Evolutionary conservation across 2,797 vertebrate species (phyloP).

Genomic region (Trichosurus vulpecula): DNA sequence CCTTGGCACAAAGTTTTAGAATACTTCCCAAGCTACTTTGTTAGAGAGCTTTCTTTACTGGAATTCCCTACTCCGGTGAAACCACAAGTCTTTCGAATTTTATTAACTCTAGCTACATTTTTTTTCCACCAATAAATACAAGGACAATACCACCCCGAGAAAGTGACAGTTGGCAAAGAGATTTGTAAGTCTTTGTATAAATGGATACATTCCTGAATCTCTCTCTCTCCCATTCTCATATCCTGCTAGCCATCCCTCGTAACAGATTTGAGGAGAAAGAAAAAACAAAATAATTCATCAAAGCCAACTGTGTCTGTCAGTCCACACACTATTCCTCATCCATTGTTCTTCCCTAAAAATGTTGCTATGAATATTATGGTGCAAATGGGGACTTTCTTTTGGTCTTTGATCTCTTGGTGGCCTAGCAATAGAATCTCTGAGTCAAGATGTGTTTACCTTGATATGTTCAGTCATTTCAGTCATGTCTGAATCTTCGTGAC

Average conservation of each 20-base stretch:
- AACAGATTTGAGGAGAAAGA: not conserved
- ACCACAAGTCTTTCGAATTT: not conserved
- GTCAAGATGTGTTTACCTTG: not conserved
- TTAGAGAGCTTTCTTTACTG: not conserved
- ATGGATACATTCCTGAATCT: not conserved
- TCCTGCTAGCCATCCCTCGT: not conserved
- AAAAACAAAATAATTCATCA: not conserved
- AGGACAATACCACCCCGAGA: not conserved
- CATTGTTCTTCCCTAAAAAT: not conserved
- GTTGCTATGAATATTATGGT: not conserved
- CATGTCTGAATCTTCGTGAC: not conserved
- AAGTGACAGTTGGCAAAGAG: not conserved
- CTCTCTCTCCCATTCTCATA: not conserved
- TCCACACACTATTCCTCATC: not conserved
- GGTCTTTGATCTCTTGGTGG: not conserved
- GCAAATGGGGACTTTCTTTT: not conserved
- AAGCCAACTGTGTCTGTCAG: not conserved
- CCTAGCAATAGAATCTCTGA: not conserved
- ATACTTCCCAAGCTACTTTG: not conserved
- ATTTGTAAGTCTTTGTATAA: not conserved
- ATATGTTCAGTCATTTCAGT: not conserved
- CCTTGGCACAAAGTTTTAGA: not conserved
- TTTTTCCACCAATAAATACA: not conserved
- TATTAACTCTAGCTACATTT: not conserved
- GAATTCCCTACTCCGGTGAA: not conserved